phyloP scores from a whole-genome alignment of 2,797 vertebrate genomes.

The Lepilemur septentrionalis region DNA sequence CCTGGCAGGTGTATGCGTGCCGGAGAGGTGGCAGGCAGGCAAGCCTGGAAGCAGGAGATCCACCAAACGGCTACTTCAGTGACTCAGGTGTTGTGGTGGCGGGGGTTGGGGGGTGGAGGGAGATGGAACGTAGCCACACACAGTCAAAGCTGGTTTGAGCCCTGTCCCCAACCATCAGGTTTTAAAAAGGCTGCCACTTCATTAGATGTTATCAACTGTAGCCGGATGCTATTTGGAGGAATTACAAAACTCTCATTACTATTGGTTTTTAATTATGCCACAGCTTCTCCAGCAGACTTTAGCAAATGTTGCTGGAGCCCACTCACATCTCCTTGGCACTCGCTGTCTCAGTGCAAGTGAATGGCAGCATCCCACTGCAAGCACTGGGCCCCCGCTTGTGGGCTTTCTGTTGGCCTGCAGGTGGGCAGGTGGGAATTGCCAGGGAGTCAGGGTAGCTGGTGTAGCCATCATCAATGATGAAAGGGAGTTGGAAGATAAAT shows the following conservation, averaged over 20 bases:
- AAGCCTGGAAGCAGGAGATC: not conserved
- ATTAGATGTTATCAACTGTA: not conserved
- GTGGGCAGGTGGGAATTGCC: not conserved
- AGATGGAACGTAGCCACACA: not conserved
- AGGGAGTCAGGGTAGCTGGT: not conserved
- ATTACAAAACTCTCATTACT: not conserved
- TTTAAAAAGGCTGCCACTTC: not conserved
- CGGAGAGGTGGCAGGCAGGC: not conserved
- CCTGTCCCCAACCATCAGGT: not conserved
- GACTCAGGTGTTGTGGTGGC: not conserved
- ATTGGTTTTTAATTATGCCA: not conserved
- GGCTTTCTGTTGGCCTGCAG: not conserved
- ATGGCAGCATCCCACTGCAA: not conserved
- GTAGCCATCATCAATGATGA: not conserved
- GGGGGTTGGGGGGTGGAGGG: too few relatives aligned
- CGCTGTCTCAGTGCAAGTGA: not conserved
- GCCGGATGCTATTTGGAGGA: not conserved
- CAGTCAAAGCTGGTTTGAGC: not conserved
- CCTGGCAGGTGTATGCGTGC: not conserved
- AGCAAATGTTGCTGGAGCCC: not conserved
- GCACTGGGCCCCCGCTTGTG: not conserved
- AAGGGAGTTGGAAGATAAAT: not conserved
- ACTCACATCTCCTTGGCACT: not conserved
- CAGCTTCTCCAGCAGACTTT: not conserved
- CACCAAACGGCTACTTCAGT: not conserved